Conservation (phyloP, 2,888 invertebrate species). For the Cheilosia impressa region DNA sequence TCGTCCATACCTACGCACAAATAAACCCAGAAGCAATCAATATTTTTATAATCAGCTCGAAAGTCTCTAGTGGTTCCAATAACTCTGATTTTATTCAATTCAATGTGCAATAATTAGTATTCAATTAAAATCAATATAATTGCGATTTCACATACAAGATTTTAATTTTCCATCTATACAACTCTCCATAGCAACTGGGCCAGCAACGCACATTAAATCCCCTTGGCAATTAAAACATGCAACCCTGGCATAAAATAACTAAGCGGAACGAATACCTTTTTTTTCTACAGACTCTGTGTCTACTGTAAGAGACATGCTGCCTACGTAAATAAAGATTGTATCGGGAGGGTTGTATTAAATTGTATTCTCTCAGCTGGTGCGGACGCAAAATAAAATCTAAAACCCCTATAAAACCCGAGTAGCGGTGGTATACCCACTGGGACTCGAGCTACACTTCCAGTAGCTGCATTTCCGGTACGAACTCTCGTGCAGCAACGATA, state of each 20-base stretch:
- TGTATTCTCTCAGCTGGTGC: conserved; percentile 29
- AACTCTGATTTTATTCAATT: conserved; percentile 50
- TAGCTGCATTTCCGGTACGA: conserved; percentile 20
- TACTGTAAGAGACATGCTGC: conserved; percentile 26
- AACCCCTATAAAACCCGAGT: conserved; percentile 1
- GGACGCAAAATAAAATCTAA: conserved; percentile 12
- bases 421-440: neutral
- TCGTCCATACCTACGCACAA: neutral
- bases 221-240: conserved; percentile 32
- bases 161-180: conserved; percentile 27
- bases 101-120: conserved; percentile 40
- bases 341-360: conserved; percentile 15
- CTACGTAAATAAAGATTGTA: conserved; percentile 53
- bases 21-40: neutral
- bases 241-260: conserved; percentile 28
- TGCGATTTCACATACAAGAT: conserved; percentile 30
- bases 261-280: conserved; percentile 30
- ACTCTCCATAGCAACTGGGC: conserved; percentile 16
- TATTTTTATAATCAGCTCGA: neutral
- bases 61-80: conserved; percentile 16
- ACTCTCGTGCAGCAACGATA: conserved; percentile 14
- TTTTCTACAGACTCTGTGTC: conserved; percentile 2
- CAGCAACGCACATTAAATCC: conserved; percentile 21
- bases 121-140: conserved; percentile 57
- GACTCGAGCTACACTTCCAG: conserved; percentile 22